Evolutionary conservation across 2,113 vertebrate species (phyloP).

Genomic region (Mastomys coucha): DNA sequence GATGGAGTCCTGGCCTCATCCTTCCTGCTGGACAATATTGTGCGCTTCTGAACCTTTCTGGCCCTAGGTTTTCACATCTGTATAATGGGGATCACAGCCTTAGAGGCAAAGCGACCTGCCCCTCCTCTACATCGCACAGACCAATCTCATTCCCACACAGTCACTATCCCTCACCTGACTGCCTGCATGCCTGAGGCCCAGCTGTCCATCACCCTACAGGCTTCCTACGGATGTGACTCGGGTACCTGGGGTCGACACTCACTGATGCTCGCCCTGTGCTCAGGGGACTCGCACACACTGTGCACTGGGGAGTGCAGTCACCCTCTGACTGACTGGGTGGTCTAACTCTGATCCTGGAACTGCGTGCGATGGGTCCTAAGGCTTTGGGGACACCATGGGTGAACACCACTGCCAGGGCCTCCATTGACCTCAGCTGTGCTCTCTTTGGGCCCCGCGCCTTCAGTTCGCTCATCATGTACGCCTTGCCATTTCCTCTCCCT

Average conservation of each 20-base stretch:
- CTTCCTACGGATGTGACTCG: background rate
- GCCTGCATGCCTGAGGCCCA: background rate
- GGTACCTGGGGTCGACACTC: background rate
- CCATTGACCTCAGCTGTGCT: fast-evolving
- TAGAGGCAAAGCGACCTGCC: background rate
- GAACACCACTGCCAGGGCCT: fast-evolving
- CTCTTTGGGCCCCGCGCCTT: fast-evolving
- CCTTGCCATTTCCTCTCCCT: background rate
- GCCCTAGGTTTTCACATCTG: background rate
- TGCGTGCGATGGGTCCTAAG: fast-evolving
- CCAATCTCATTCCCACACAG: background rate
- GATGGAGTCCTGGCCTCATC: background rate
- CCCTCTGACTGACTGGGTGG: background rate
- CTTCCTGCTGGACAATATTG: background rate
- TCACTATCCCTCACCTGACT: background rate
- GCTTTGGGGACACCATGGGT: background rate
- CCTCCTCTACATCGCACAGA: background rate
- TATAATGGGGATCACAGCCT: fast-evolving
- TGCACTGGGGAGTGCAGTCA: background rate
- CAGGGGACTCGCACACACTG: background rate
- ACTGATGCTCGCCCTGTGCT: background rate
- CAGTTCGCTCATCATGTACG: background rate
- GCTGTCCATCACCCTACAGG: background rate
- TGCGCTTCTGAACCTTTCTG: background rate
- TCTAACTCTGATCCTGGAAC: background rate